Percentiles rank a stretch among this genome's conserved stretches.
Evolutionary conservation across 2,797 vertebrate genomes (phyloP).

Genomic region (Gallinago stenura): DNA sequence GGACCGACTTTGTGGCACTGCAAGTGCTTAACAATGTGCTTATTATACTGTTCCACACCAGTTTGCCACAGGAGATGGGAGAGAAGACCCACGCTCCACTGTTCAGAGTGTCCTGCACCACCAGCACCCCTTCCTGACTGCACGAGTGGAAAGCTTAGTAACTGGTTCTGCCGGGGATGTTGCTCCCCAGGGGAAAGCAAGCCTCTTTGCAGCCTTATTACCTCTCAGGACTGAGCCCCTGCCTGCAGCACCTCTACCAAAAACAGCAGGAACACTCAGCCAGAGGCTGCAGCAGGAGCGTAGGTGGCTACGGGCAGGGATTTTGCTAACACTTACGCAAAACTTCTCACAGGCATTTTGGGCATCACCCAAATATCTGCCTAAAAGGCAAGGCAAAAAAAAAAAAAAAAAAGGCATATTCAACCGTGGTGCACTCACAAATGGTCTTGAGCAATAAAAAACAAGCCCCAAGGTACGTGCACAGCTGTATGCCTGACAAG

Average conservation of each 20-base stretch:
- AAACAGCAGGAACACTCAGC: background rate
- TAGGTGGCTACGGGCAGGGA: background rate
- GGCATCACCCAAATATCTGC: background rate
- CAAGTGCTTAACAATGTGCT: rapidly evolving
- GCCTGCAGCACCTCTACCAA: background rate
- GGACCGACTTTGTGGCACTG: background rate
- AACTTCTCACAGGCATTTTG: background rate
- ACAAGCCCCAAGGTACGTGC: background rate
- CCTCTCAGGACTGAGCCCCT: background rate
- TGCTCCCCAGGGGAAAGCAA: too few relatives aligned
- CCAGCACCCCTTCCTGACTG: background rate
- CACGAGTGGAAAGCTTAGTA: background rate
- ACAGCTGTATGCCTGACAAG: background rate
- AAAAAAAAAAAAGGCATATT: rapidly evolving
- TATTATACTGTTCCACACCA: background rate
- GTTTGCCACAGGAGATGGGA: background rate
- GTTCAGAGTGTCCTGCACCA: background rate
- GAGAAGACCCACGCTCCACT: background rate
- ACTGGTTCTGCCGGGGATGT: background rate
- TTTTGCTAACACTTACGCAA: background rate
- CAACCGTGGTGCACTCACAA: background rate
- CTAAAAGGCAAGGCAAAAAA: background rate
- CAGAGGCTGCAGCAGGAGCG: background rate
- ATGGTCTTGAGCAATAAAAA: background rate
- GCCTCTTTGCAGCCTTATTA: background rate